These are phyloP conservation scores for Paguma larvata DNA, from an alignment of 2,797 vertebrate species.

Conservation along the genomic window DNA sequence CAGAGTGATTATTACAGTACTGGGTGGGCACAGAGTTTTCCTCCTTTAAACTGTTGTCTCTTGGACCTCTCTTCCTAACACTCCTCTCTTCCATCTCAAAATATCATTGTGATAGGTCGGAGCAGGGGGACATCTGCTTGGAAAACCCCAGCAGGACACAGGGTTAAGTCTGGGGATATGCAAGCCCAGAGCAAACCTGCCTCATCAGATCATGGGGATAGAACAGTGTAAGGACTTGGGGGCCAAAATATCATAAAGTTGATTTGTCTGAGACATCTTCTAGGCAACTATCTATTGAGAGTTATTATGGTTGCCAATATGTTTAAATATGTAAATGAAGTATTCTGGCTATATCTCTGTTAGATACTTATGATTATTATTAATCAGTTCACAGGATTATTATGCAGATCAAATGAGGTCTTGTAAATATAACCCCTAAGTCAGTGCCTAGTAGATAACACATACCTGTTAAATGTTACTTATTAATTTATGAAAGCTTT, in stretches of 20 bases:
- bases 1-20: neutral
- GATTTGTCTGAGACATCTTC: neutral
- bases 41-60: neutral
- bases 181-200: neutral
- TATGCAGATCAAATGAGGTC: neutral
- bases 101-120: neutral
- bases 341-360: neutral
- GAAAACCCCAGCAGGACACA: neutral
- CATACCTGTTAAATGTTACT: neutral
- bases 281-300: neutral
- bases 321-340: neutral
- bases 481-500: slow-evolving; percentile 43
- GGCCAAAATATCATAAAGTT: neutral
- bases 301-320: neutral
- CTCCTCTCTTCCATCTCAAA: neutral
- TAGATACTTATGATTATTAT: slow-evolving; percentile 4
- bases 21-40: neutral
- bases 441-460: neutral
- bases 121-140: neutral
- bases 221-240: neutral
- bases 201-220: neutral
- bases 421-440: neutral
- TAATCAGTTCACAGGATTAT: slow-evolving; percentile 27
- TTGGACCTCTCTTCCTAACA: neutral
- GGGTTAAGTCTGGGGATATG: neutral